These are phyloP conservation scores for Nudaria mundana DNA, from an alignment of 2,888 invertebrate species.

Conservation along the genomic window DNA sequence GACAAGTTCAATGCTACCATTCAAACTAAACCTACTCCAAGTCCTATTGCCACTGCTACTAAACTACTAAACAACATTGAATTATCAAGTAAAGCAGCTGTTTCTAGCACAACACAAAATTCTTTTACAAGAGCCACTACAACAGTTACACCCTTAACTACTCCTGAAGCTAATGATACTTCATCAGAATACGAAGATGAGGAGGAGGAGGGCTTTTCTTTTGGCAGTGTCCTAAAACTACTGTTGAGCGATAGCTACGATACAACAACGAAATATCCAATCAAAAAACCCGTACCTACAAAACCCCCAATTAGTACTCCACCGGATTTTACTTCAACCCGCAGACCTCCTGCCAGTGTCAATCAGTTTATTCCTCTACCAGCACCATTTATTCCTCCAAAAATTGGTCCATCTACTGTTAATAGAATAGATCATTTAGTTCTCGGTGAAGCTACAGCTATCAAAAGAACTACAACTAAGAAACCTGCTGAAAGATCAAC, in stretches of 20 bases:
- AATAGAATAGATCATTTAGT: slow-evolving; percentile 70
- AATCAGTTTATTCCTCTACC: slow-evolving; percentile 55
- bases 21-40: not conserved
- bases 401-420: slow-evolving; percentile 48
- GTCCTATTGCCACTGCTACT: not conserved
- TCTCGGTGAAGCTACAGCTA: slow-evolving; percentile 68
- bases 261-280: slow-evolving; percentile 42
- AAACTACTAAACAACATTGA: slow-evolving; percentile 10
- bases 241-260: slow-evolving; percentile 76
- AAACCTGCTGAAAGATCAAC: slow-evolving; percentile 22
- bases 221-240: slow-evolving; percentile 83
- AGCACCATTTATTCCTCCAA: slow-evolving; percentile 44
- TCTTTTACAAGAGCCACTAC: slow-evolving; percentile 13
- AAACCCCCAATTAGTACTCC: slow-evolving; percentile 8
- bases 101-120: slow-evolving; percentile 16
- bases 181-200: slow-evolving; percentile 64
- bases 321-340: slow-evolving; percentile 14
- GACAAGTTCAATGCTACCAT: not conserved
- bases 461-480: slow-evolving; percentile 46
- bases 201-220: slow-evolving; percentile 78
- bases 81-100: no score
- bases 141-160: slow-evolving; percentile 36
- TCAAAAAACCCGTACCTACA: slow-evolving; percentile 15
- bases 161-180: slow-evolving; percentile 32
- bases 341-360: slow-evolving; percentile 26